A percentile compares a stretch with the other conserved stretches of the same genome.
These are phyloP conservation scores for Chloroclystis v-ata DNA, from an alignment of 2,888 invertebrate species.

Conservation along the genomic window DNA sequence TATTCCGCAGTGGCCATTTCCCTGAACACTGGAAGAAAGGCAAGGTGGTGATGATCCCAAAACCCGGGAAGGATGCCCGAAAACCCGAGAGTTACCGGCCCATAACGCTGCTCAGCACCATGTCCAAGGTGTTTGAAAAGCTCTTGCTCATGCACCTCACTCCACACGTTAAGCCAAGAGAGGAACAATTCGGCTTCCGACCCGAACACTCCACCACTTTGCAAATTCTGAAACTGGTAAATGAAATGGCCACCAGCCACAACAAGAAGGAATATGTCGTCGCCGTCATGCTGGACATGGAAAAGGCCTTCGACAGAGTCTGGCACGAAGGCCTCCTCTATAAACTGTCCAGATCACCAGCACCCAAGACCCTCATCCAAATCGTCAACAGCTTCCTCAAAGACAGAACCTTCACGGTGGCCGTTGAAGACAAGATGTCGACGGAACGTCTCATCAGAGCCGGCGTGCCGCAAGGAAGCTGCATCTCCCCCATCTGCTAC, in stretches of 20 bases:
- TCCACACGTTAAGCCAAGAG: constrained; percentile 10
- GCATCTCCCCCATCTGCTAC: constrained; percentile 25
- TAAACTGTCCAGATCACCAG: constrained; percentile 22
- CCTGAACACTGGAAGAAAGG: too few relatives aligned
- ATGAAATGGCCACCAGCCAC: constrained; percentile 13
- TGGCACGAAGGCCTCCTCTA: constrained; percentile 28
- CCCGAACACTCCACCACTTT: constrained; percentile 30
- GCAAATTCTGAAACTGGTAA: constrained; percentile 31
- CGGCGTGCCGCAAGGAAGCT: too few relatives aligned
- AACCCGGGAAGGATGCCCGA: too few relatives aligned
- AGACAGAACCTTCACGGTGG: background rate
- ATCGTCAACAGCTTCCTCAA: constrained; percentile 26
- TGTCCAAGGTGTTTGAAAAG: constrained; percentile 25
- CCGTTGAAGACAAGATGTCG: background rate
- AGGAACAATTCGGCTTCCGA: constrained; percentile 28
- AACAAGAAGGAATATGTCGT: constrained; percentile 25
- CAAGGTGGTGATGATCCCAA: too few relatives aligned
- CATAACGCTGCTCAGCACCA: too few relatives aligned
- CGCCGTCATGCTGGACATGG: constrained; percentile 27
- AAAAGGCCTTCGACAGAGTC: too few relatives aligned
- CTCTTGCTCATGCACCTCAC: constrained; percentile 12
- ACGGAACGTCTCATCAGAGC: background rate
- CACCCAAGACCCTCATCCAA: constrained; percentile 7
- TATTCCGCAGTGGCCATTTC: too few relatives aligned
- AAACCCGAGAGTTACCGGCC: too few relatives aligned